Base-by-base conservation (phyloP, 35 echinoderm and acorn worm genomes). In the Apostichopus parvimensis region DNA sequence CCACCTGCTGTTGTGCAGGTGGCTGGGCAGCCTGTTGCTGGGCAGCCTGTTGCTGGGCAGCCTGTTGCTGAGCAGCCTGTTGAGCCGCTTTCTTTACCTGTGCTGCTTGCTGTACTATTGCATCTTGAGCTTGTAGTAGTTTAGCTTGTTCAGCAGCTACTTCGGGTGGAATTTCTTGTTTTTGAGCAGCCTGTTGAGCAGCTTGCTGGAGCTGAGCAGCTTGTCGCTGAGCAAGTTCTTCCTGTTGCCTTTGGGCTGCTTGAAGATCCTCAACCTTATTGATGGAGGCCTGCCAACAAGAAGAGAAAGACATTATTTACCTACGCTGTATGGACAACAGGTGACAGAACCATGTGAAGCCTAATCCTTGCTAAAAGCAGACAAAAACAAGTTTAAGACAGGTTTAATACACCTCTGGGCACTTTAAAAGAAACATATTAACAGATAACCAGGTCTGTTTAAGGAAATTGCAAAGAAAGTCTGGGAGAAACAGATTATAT, bases 141-240 rank as follows among this genome's bases (percentile, higher is more conserved):
- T 80, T 80, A 45, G 78, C 78, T 28, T 80, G 78, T 58, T 84
- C 56, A 20, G 81, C 81, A 14, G 52, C 81, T 59, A 84, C 81
- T 4, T 84, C 57, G 7, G 81, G 54, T 10, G 13, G 54, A 59
- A 84, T 57, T n/a, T 56, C 81, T 54, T 58, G 54, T 23, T 84
- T 84, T 59, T 84, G 81, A 60, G 81, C 81, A 84, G 81, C 81
- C 56, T 84, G 81, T 57, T 83, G 80, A 57, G 80, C 80, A 83
- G 80, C 80, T 54, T 83, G 80, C 10, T 83, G 80, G 13, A 80
- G 54, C 9, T 83, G 54, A 83, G 54, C 80, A 58, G 80, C 55
- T 25, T 80, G 78, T 14, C 12, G 78, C 78, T 80, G 78, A 53
- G 14, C 80, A 57, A 83, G 54, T 54, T 57, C 80, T 83, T 56